Evolutionary conservation across 2,113 vertebrate genomes (phyloP).

Genomic region (Eptesicus fuscus): DNA sequence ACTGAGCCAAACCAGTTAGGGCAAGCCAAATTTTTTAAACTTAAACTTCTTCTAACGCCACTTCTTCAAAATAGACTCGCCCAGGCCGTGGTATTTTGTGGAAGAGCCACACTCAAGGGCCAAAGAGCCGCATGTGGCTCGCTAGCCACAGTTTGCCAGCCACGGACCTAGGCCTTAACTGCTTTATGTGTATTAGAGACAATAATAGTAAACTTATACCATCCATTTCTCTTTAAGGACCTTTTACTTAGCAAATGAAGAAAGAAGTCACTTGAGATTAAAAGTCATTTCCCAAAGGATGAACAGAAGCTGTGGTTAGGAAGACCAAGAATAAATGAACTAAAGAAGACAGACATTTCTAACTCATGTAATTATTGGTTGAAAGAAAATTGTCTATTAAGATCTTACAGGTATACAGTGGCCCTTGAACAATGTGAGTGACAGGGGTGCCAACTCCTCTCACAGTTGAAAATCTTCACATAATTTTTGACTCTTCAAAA

Average conservation of each 20-base stretch:
- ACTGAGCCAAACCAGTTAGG: too few relatives aligned
- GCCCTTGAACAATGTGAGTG: background rate
- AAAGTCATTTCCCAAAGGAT: background rate
- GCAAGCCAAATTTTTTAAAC: too few relatives aligned
- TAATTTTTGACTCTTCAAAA: background rate
- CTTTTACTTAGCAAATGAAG: background rate
- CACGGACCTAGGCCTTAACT: background rate
- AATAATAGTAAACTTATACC: background rate
- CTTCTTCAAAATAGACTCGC: too few relatives aligned
- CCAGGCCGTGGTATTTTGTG: too few relatives aligned
- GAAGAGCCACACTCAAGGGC: too few relatives aligned
- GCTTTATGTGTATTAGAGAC: background rate
- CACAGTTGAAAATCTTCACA: background rate
- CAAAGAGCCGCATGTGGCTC: too few relatives aligned
- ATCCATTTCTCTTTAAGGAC: background rate
- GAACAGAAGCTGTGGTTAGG: background rate
- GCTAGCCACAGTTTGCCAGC: too few relatives aligned
- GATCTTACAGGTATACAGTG: background rate
- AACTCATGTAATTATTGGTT: background rate
- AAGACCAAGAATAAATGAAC: background rate
- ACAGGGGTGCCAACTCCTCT: background rate
- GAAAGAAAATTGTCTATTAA: background rate
- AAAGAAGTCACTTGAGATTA: background rate
- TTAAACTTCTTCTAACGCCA: too few relatives aligned
- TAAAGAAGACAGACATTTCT: background rate